Conservation (phyloP, 2,113 vertebrate species). For the Centropus bengalensis region DNA sequence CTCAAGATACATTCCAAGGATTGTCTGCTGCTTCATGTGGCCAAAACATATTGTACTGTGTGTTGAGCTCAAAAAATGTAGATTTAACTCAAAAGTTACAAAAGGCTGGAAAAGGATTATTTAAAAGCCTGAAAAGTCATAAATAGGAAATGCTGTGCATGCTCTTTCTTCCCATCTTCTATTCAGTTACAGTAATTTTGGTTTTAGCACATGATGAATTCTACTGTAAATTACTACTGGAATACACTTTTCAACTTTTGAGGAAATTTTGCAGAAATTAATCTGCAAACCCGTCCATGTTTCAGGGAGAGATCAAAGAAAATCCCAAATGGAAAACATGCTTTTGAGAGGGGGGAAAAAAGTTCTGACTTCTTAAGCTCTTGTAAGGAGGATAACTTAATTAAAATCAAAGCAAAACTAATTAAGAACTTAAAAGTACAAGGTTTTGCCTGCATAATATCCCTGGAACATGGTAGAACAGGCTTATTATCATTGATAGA, state of each 20-base stretch:
- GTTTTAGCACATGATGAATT: constrained; percentile 18
- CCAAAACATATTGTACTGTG: background rate
- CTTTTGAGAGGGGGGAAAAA: background rate
- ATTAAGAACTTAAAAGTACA: constrained; percentile 37
- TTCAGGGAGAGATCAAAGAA: constrained; percentile 61
- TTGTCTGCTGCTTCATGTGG: background rate
- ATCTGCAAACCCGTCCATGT: constrained; percentile 13
- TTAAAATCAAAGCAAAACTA: constrained; percentile 65
- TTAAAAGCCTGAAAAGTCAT: background rate
- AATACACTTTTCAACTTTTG: constrained; percentile 6
- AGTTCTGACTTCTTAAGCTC: background rate
- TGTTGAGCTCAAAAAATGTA: background rate
- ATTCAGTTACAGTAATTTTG: constrained; percentile 44
- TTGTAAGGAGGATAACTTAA: constrained; percentile 51
- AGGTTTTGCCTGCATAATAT: background rate
- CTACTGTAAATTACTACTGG: background rate
- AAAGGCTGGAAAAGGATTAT: background rate
- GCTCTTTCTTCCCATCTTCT: background rate
- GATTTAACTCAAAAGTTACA: background rate
- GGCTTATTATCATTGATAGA: background rate
- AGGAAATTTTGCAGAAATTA: constrained; percentile 47
- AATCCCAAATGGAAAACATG: constrained; percentile 57
- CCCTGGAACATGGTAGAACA: background rate
- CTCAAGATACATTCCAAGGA: background rate
- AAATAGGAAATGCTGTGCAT: background rate